Evolutionary conservation across 1,140 invertebrate species (phyloP).

Genomic region (Danaus plexippus): DNA sequence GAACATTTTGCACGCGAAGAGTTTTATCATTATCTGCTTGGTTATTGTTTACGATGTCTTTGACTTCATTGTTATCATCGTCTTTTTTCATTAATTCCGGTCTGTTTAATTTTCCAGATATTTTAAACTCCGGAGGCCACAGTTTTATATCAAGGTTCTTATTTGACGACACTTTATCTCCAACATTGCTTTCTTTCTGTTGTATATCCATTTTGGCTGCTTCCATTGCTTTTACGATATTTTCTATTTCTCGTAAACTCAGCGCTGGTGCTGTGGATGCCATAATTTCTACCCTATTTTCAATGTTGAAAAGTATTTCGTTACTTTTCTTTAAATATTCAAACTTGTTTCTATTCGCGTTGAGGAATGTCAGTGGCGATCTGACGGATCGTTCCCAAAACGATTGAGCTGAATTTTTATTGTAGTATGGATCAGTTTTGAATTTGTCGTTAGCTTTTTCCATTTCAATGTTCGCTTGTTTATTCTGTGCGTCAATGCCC

Average conservation of each 20-base stretch:
- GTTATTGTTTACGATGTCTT: no score
- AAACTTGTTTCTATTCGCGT: constrained; percentile 25
- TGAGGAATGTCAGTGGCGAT: constrained; percentile 35
- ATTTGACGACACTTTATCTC: constrained; percentile 16
- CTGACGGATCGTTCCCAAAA: constrained; percentile 58
- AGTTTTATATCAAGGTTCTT: constrained; percentile 42
- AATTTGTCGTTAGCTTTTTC: constrained; percentile 18
- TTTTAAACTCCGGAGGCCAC: constrained; percentile 25
- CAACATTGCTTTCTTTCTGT: constrained; percentile 10
- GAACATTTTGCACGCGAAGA: no score
- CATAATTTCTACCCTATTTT: constrained; percentile 43
- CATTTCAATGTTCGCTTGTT: constrained; percentile 32
- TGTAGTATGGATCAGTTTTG: constrained; percentile 29
- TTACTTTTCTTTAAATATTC: constrained; percentile 37
- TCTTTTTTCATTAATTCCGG: no score
- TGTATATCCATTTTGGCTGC: constrained; percentile 22
- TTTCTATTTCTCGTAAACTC: constrained; percentile 51
- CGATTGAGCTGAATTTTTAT: constrained; percentile 38
- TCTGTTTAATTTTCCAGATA: neutral
- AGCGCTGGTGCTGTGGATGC: constrained; percentile 32
- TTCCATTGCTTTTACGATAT: constrained; percentile 45
- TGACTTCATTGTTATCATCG: no score
- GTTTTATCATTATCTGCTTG: no score
- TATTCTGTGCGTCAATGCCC: constrained; percentile 31
- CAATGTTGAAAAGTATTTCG: constrained; percentile 47